Conservation (phyloP, 2,113 vertebrate species). For the Romanogobio albipinnatus region DNA sequence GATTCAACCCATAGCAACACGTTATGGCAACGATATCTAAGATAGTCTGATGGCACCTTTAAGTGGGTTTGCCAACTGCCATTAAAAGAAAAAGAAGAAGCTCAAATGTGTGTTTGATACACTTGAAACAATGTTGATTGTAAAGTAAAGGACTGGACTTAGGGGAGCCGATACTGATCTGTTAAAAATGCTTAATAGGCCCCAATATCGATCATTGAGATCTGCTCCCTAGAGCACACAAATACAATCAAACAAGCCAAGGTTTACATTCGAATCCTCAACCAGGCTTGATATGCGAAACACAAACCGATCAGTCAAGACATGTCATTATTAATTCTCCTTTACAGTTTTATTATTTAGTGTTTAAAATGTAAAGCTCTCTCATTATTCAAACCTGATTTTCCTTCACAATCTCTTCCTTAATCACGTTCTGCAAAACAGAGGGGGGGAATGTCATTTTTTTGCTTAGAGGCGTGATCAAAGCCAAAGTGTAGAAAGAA, state of each 20-base stretch:
- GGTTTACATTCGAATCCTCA: not conserved
- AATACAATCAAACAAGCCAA: constrained; percentile 13
- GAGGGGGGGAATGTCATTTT: not conserved
- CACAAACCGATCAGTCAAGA: constrained; percentile 5
- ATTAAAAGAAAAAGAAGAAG: no score
- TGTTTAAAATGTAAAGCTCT: constrained; percentile 21
- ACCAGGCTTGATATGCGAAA: not conserved
- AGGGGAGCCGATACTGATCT: no score
- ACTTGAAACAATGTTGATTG: no score
- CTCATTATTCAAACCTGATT: not conserved
- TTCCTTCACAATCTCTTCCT: constrained; percentile 10
- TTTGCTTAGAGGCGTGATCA: constrained; percentile 36
- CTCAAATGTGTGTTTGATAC: no score
- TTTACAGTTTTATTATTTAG: not conserved
- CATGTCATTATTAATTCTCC: constrained; percentile 12
- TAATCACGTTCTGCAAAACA: constrained; percentile 28
- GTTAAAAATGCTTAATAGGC: no score
- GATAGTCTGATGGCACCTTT: no score
- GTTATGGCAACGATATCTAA: no score
- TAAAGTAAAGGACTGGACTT: no score
- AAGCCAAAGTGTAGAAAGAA: constrained; percentile 33
- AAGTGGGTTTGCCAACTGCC: no score
- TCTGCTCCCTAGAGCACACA: not conserved
- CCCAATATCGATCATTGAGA: no score
- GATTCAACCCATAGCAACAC: no score